These are phyloP conservation scores for Cyrtodaria siliqua DNA, from an alignment of 2,888 invertebrate species.

Conservation along the genomic window DNA sequence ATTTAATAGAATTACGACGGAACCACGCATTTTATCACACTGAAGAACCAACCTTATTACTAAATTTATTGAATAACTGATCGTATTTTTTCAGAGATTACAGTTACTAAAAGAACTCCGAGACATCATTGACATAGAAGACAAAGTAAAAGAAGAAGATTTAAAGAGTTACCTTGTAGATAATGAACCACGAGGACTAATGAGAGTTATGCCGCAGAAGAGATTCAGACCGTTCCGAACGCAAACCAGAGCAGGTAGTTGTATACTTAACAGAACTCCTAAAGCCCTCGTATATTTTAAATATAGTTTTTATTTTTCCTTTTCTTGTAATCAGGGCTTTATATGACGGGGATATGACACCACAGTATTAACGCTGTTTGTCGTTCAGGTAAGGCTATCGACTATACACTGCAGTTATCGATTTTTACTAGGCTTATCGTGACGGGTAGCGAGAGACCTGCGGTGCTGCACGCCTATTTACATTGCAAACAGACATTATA, in stretches of 20 bases:
- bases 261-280: conserved; percentile 12
- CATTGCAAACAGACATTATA: too few species aligned
- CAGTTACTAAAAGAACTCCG: conserved; percentile 58
- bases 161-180: conserved; percentile 10
- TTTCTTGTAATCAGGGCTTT: too few species aligned
- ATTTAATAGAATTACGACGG: too few species aligned
- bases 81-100: conserved; percentile 62
- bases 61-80: too few species aligned
- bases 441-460: too few species aligned
- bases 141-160: conserved; percentile 33
- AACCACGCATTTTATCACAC: neutral
- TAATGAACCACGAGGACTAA: conserved; percentile 23
- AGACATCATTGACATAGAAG: conserved; percentile 47
- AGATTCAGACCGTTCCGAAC: conserved; percentile 60
- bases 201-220: conserved; percentile 54
- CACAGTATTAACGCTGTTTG: too few species aligned
- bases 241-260: conserved; percentile 64
- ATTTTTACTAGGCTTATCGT: too few species aligned
- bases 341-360: too few species aligned
- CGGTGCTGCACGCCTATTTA: too few species aligned
- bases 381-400: too few species aligned
- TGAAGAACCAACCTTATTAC: neutral
- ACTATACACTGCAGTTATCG: too few species aligned
- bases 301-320: too few species aligned
- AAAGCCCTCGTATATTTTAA: neutral